Evolutionary conservation across 2,113 vertebrate species (phyloP).

Genomic region (Indri indri): DNA sequence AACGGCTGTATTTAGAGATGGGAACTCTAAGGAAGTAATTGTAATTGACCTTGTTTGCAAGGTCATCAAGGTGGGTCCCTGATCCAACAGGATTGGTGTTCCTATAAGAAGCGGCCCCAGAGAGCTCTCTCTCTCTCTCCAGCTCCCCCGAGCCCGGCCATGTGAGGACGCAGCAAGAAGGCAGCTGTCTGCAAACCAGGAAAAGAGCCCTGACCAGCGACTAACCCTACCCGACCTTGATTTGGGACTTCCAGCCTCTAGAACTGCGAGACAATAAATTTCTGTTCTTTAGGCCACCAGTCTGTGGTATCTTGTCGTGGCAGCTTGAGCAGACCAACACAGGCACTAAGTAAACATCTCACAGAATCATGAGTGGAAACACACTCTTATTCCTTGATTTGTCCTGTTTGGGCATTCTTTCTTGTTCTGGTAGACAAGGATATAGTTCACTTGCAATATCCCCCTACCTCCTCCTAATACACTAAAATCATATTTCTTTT

Average conservation of each 20-base stretch:
- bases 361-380: background rate
- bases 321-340: background rate
- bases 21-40: background rate
- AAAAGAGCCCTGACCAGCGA: background rate
- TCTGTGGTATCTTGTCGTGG: background rate
- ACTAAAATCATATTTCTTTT: background rate
- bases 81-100: background rate
- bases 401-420: rapidly evolving
- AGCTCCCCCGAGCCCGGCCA: background rate
- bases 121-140: background rate
- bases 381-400: rapidly evolving
- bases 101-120: background rate
- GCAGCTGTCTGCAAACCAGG: background rate
- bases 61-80: background rate
- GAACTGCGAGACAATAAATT: too few species aligned
- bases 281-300: background rate
- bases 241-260: background rate
- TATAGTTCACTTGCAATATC: too few species aligned
- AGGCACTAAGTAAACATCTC: background rate
- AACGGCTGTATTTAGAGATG: background rate
- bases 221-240: background rate
- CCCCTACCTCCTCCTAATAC: background rate
- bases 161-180: background rate
- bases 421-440: background rate
- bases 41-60: too few species aligned